These are phyloP conservation scores for Hylaea fasciaria DNA, from an alignment of 2,888 invertebrate genomes.

Conservation along the genomic window DNA sequence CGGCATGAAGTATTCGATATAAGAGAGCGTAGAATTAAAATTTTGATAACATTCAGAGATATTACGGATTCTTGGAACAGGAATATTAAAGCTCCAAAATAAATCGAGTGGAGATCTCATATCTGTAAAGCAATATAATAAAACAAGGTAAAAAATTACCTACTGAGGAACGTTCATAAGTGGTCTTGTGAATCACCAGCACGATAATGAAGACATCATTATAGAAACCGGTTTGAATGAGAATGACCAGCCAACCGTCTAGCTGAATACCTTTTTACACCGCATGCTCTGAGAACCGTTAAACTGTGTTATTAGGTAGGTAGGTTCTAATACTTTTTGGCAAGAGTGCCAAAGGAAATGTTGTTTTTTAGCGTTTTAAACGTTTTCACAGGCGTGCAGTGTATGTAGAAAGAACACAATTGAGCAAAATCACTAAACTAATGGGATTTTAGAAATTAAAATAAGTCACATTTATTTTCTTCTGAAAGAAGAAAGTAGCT, in stretches of 20 bases:
- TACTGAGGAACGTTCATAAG: slow-evolving; percentile 49
- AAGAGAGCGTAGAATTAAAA: slow-evolving; percentile 32
- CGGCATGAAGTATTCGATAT: slow-evolving; percentile 30
- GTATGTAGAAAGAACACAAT: no score
- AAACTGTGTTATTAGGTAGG: background rate
- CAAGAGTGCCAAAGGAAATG: no score
- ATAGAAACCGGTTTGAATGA: slow-evolving; percentile 71
- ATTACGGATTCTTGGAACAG: slow-evolving; percentile 23
- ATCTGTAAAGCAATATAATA: slow-evolving; percentile 17
- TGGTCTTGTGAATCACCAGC: slow-evolving; percentile 66
- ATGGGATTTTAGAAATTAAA: no score
- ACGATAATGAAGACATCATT: slow-evolving; percentile 80
- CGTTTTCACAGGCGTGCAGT: no score
- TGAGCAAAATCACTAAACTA: no score
- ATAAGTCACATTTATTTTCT: no score
- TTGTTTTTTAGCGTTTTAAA: no score
- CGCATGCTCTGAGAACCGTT: slow-evolving; percentile 11
- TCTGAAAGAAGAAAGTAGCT: no score
- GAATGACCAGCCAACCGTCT: slow-evolving; percentile 51
- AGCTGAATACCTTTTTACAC: slow-evolving; percentile 18
- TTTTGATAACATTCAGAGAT: slow-evolving; percentile 32
- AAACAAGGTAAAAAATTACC: slow-evolving; percentile 48
- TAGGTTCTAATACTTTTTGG: no score
- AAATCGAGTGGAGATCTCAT: slow-evolving; percentile 13
- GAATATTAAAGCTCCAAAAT: slow-evolving; percentile 12